Percentiles rank a stretch among this genome's conserved stretches.
Evolutionary conservation across 2,888 invertebrate genomes (phyloP).

Genomic region (Empis stercorea): DNA sequence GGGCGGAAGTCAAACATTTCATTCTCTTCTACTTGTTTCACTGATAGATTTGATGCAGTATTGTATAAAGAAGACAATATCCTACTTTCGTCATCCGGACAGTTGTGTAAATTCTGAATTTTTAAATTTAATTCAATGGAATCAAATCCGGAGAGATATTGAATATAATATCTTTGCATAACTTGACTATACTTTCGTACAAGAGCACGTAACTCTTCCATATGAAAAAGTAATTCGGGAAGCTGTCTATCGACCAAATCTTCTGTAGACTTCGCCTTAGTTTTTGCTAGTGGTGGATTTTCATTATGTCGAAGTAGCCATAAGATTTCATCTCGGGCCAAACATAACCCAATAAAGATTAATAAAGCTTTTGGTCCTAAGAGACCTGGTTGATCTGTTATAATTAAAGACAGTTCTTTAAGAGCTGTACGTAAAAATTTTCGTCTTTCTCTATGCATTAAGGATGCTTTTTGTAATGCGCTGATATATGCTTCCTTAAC

Average conservation of each 20-base stretch:
- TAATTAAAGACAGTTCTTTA: conserved; percentile 85
- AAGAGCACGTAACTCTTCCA: conserved; percentile 90
- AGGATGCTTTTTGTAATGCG: conserved; percentile 81
- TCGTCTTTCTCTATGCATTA: conserved; percentile 85
- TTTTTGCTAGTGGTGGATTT: conserved; percentile 79
- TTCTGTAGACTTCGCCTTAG: conserved; percentile 62
- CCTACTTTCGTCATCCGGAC: conserved; percentile 89
- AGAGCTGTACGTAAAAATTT: conserved; percentile 92
- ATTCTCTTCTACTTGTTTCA: conserved; percentile 94
- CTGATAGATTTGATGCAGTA: conserved; percentile 69
- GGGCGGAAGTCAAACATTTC: conserved; percentile 92
- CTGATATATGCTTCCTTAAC: conserved; percentile 89
- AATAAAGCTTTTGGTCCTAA: conserved; percentile 94
- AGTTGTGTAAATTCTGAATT: conserved; percentile 68
- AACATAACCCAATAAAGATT: conserved; percentile 91
- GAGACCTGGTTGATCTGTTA: conserved; percentile 93
- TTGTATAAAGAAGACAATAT: conserved; percentile 87
- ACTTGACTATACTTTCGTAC: conserved; percentile 94
- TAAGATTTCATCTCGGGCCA: conserved; percentile 91
- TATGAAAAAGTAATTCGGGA: conserved; percentile 93
- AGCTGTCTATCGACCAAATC: conserved; percentile 91
- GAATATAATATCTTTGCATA: conserved; percentile 94
- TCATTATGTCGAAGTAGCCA: conserved; percentile 95
- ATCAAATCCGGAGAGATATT: conserved; percentile 93
- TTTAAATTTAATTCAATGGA: conserved; percentile 79